Evolutionary conservation across 2,797 vertebrate genomes (phyloP).

Genomic region (Lagodon rhomboides): DNA sequence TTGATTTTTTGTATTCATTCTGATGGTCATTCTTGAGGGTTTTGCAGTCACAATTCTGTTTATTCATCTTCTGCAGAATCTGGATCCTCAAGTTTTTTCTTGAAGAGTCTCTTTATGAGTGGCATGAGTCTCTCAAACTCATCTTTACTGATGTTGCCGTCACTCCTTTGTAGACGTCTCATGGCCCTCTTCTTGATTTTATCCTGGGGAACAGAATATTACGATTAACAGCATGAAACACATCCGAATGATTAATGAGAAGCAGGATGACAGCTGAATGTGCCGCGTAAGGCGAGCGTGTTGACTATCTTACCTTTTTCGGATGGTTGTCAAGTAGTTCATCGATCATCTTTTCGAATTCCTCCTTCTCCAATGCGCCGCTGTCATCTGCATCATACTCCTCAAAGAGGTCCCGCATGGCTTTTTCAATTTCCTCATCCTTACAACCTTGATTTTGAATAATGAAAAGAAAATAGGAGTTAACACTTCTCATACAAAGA

Average conservation of each 20-base stretch:
- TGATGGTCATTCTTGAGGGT: neutral
- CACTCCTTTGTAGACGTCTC: too few species aligned
- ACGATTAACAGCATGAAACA: neutral
- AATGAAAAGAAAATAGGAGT: too few species aligned
- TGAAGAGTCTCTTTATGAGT: too few species aligned
- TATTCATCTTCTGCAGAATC: neutral
- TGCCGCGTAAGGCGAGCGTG: too few species aligned
- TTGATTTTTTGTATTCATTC: neutral
- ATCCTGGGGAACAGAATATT: slow-evolving; percentile 47
- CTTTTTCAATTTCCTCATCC: too few species aligned
- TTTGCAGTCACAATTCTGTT: neutral
- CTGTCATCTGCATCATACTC: too few species aligned
- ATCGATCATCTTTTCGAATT: slow-evolving; percentile 54
- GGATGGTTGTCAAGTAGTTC: slow-evolving; percentile 46
- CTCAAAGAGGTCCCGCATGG: too few species aligned
- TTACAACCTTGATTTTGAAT: too few species aligned
- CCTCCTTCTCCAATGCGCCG: slow-evolving; percentile 29
- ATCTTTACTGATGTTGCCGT: too few species aligned
- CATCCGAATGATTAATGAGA: neutral
- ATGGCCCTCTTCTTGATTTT: slow-evolving; percentile 23
- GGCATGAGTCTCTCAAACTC: too few species aligned
- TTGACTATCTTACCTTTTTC: slow-evolving; percentile 59
- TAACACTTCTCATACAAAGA: too few species aligned
- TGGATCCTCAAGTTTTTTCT: too few species aligned
- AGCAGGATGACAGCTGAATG: neutral